Conservation (phyloP, 2,888 invertebrate genomes). For the Caenorhabditis parvicauda region DNA sequence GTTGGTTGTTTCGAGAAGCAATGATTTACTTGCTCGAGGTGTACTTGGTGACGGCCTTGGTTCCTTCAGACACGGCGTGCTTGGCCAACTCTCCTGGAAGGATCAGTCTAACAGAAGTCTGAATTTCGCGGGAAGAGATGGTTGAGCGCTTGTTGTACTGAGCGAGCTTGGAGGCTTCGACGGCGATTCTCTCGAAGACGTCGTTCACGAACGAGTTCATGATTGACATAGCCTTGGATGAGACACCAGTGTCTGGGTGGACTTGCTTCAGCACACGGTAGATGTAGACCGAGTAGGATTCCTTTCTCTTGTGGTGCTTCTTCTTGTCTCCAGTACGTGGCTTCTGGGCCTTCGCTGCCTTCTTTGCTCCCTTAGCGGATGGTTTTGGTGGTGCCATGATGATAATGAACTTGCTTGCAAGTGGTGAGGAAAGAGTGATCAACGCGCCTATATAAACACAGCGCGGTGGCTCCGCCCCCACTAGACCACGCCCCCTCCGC, state of each 20-base stretch:
- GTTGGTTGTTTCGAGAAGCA: too few relatives aligned
- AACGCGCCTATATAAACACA: not conserved
- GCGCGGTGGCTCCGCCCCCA: too few relatives aligned
- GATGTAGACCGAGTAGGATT: conserved; percentile 66
- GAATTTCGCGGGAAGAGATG: conserved; percentile 73
- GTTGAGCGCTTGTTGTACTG: conserved; percentile 72
- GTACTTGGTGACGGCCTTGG: conserved; percentile 34
- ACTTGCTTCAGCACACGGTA: conserved; percentile 70
- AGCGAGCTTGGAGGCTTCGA: conserved; percentile 68
- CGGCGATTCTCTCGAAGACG: conserved; percentile 74
- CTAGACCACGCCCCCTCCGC: too few relatives aligned
- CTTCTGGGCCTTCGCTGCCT: conserved; percentile 56
- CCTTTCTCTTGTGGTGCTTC: conserved; percentile 38
- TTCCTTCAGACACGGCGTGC: conserved; percentile 33
- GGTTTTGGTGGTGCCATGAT: conserved; percentile 48
- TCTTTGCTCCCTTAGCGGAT: conserved; percentile 61
- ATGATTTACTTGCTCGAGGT: conserved; percentile 25
- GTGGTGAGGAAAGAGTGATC: not conserved
- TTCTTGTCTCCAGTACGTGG: too few relatives aligned
- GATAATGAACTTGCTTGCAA: not conserved
- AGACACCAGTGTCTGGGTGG: conserved; percentile 72
- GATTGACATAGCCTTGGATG: conserved; percentile 71
- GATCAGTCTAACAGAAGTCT: conserved; percentile 63
- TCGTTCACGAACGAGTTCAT: conserved; percentile 78
- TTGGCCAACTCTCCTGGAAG: conserved; percentile 35